Evolutionary conservation across 2,113 vertebrate genomes (phyloP), one percentile per base, ranked within the genome.

Genomic region (Rhipidura dahli): DNA sequence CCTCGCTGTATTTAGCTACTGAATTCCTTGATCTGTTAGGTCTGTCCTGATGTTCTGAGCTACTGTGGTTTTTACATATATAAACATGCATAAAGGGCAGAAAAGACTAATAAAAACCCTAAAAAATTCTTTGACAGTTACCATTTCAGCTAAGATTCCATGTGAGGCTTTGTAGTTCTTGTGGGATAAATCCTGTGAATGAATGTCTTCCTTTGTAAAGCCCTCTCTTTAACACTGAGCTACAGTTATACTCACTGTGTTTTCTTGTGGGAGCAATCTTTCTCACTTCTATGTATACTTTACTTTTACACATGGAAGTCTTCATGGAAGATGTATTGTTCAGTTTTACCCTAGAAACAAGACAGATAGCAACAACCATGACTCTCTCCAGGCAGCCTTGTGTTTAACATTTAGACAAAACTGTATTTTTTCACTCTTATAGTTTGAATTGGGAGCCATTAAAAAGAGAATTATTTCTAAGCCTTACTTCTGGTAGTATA

Each of bases 211-310:
- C 33, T 89, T 83, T 89, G 26, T 71, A 76, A 88, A 53, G 37
- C 6, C 2, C 1, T 35, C 44, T 57, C 63, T 91, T 70, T 87
- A 93, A 84, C 70, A 79, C 42, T 73, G 63, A 91, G 37, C 64
- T 90, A 40, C n/a, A 40, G 19, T 57, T 90, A 54, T 15, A 23
- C 51, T 57, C 75, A 30, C 39, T 39, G 33, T 11, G 24, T 59
- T 77, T 94, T 88, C 90, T 79, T 82, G 39, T 59, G 61, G 91
- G 69, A 92, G 50, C 19, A 88, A 91, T 94, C 54, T 85, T 84
- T 95, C 70, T 89, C 86, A 50, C 30, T 70, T 68, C 30, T 81
- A 54, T 77, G 47, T 69, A 57, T 89, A 92, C 68, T 53, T 88
- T 61, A 54, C 42, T 49, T 90, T 69, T 90, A 49, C 35, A 76